These are phyloP conservation scores for Pomatostomus ruficeps DNA, from an alignment of 2,113 vertebrate genomes.

Conservation along the genomic window DNA sequence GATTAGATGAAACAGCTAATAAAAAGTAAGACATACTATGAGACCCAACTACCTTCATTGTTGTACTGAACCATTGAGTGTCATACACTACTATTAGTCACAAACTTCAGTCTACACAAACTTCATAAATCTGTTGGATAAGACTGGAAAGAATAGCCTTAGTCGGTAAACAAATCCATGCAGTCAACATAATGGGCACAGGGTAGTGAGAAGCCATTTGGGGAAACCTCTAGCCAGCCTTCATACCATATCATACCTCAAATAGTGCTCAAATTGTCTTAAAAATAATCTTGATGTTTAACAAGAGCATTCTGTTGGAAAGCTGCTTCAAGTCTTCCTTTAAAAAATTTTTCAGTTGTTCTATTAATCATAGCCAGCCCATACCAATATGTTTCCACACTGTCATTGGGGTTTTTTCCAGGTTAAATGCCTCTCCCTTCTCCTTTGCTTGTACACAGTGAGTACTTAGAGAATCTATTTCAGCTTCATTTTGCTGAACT, in stretches of 20 bases:
- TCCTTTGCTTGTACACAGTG: neutral
- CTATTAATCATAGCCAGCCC: neutral
- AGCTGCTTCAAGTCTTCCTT: neutral
- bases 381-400: fast-evolving
- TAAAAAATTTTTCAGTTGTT: neutral
- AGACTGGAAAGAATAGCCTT: neutral
- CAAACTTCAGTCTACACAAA: neutral
- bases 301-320: neutral
- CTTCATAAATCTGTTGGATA: neutral
- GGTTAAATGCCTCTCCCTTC: neutral
- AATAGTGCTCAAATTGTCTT: neutral
- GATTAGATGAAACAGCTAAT: neutral
- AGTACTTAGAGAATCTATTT: neutral
- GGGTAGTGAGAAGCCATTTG: neutral
- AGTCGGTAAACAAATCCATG: neutral
- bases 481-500: neutral
- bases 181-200: neutral
- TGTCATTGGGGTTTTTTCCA: neutral
- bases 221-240: neutral
- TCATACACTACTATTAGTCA: neutral
- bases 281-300: neutral
- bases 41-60: neutral
- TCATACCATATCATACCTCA: neutral
- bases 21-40: neutral
- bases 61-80: neutral